Percentiles rank a stretch among this genome's conserved stretches.
phyloP scores from a whole-genome alignment of 2,797 vertebrate genomes.

The Rhabdomys pumilio region DNA sequence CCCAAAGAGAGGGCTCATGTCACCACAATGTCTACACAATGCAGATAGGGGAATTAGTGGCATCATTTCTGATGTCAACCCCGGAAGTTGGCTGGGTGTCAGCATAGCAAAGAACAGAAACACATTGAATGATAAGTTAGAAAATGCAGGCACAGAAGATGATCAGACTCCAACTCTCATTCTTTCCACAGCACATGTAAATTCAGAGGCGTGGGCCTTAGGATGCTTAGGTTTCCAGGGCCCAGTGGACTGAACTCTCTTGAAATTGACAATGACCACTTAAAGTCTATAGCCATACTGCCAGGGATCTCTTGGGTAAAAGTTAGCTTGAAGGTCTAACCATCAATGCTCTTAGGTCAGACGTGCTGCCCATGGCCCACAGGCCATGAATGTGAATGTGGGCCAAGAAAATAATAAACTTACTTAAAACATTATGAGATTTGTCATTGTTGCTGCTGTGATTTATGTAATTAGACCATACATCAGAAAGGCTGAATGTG shows the following conservation, averaged over 20 bases:
- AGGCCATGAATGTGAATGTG: not conserved
- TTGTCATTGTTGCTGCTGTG: not conserved
- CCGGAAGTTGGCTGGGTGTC: slow-evolving; percentile 94
- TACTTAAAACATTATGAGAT: not conserved
- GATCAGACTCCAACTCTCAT: slow-evolving; percentile 93
- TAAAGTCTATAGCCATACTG: slow-evolving; percentile 94
- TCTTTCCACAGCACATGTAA: slow-evolving; percentile 94
- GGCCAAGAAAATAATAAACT: not conserved
- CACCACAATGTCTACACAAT: slow-evolving; percentile 94
- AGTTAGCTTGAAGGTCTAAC: slow-evolving; percentile 94
- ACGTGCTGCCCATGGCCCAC: not conserved
- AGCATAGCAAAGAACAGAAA: slow-evolving; percentile 96
- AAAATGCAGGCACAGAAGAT: slow-evolving; percentile 94
- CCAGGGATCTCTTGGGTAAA: slow-evolving; percentile 94
- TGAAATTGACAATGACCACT: slow-evolving; percentile 93
- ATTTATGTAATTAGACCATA: not conserved
- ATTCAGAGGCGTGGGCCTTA: slow-evolving; percentile 94
- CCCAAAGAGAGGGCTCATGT: slow-evolving; percentile 95
- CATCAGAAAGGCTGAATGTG: not conserved
- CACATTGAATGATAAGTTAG: slow-evolving; percentile 93
- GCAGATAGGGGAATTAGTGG: slow-evolving; percentile 93
- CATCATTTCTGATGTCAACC: slow-evolving; percentile 94
- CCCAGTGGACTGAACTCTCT: slow-evolving; percentile 94
- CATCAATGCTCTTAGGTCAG: slow-evolving; percentile 91
- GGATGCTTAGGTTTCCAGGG: slow-evolving; percentile 93